Base-by-base conservation (phyloP, 92 coral and sea anemone species). In the Parazoanthus swiftii region DNA sequence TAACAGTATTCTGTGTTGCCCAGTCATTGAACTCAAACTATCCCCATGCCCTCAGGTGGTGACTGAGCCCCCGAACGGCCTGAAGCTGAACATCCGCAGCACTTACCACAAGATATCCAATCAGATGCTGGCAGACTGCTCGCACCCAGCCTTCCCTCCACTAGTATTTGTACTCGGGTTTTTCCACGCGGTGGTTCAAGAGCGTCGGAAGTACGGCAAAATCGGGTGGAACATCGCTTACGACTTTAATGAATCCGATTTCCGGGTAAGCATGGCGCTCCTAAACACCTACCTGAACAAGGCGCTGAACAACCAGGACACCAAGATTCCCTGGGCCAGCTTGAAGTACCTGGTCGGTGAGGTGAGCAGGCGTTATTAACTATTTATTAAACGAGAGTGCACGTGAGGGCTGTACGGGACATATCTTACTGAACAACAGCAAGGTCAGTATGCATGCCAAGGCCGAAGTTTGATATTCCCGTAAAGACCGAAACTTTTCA, bases 221-320 rank as follows among this genome's bases (percentile, higher is more conserved):
- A 95, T 94, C 46, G 99, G 99, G 65, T 97, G 99, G 99, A 97
- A 97, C 90, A 97, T 97, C 93, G 99, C 99, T 39, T 97, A 97
- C 78, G 99, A 97, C 90, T 97, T 97, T 85, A 97, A 95, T 88
- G 99, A 97, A 90, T 95, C 98, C 0, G 99, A 97, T 80, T 97
- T 97, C 94, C 92, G 99, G 42, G 99, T 97, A 16, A 95, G 98
- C 59, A 95, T 97, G 99, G 96, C 95, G 20, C 89, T 97, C 26
- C 96, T 97, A 10, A 97, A 95, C 88, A 97, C 99, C 0, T 97
- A 97, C 84, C 93, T 97, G 14, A 90, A 95, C 5, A 95, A 97
- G 92, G 93, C 99, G 26, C 89, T 93, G 88, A 90, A 91, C 81
- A 95, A 91, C 43, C 92, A 93, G 21, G 99, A 97, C 77, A 90